These are phyloP conservation scores for Heterohyrax brucei DNA, from an alignment of 2,797 vertebrate genomes.

Conservation along the genomic window DNA sequence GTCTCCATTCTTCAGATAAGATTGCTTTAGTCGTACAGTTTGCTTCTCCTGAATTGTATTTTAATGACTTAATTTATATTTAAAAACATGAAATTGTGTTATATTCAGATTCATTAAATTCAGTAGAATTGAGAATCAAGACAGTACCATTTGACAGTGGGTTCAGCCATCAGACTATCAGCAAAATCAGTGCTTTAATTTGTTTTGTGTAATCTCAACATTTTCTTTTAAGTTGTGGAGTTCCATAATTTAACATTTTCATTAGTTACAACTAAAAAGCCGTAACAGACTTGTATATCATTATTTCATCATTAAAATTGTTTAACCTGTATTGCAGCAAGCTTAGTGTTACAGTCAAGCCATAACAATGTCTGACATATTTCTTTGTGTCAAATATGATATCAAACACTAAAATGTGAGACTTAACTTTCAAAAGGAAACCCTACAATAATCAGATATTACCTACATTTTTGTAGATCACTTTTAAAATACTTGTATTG, in stretches of 20 bases:
- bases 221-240: constrained; percentile 74
- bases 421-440: constrained; percentile 82
- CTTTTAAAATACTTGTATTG: constrained; percentile 83
- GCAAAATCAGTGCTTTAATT: constrained; percentile 67
- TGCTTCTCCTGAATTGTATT: constrained; percentile 65
- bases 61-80: constrained; percentile 76
- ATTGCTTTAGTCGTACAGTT: constrained; percentile 49
- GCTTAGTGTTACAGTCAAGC: constrained; percentile 79
- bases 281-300: constrained; percentile 65
- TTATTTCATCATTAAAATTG: constrained; percentile 56
- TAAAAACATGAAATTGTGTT: constrained; percentile 76
- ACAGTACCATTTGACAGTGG: constrained; percentile 71
- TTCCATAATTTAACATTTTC: constrained; percentile 77
- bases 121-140: constrained; percentile 70
- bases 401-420: constrained; percentile 84
- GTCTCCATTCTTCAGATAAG: constrained; percentile 69
- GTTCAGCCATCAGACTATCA: constrained; percentile 72
- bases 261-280: constrained; percentile 78
- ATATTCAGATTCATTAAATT: constrained; percentile 75
- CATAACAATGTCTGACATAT: constrained; percentile 80
- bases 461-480: constrained; percentile 79
- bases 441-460: constrained; percentile 75
- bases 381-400: constrained; percentile 80
- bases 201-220: constrained; percentile 60
- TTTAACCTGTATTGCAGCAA: constrained; percentile 78